Base-by-base conservation (phyloP, 2,888 invertebrate species). In the Aelia acuminata region DNA sequence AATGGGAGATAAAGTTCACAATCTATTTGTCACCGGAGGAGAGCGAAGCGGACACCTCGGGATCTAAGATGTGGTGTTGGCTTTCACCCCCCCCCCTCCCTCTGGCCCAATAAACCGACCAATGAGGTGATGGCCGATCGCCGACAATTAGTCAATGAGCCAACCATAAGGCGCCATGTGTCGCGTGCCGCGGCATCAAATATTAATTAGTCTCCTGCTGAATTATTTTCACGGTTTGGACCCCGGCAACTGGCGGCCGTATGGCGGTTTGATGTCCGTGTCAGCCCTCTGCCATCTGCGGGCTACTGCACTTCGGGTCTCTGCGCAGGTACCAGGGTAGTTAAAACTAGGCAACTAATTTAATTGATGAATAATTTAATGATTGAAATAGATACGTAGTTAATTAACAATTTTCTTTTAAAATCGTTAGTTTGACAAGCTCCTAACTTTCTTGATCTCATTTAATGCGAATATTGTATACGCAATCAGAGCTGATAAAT, bases 201-300 rank as follows among this genome's bases (percentile, higher is more conserved):
- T 80, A 80, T 80, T 80, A 80, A 80, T 39, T 47, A 80, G 80
- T 80, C 43, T 43, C 22, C 43, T 80, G 80, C n/a, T 80, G 80
- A 80, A 80, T 80, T 80, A 80, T 39, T 80, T 80, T 80, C 80
- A 80, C 80, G 80, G 80, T 80, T 80, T 43, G 43, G 80, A 43
- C n/a, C 80, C 43, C 22, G 80, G 80, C 80, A 80, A 80, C 80
- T 80, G 80, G 80, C 80, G 43, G 22, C 80, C 80, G 43, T 80
- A 80, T 80, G 80, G 80, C 11, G 13, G 43, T 39, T 39, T 39
- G 43, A 47, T 39, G 43, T 22, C 43, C 80, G 80, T 70, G 63
- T 35, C 63, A 18, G 63, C 31, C 63, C 26, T 70, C 31, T 18
- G 63, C 63, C 63, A 70, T 70, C 63, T 70, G 63, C 35, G 35